Base-by-base conservation (phyloP, 1,140 invertebrate species). In the Procambarus virginalis region DNA sequence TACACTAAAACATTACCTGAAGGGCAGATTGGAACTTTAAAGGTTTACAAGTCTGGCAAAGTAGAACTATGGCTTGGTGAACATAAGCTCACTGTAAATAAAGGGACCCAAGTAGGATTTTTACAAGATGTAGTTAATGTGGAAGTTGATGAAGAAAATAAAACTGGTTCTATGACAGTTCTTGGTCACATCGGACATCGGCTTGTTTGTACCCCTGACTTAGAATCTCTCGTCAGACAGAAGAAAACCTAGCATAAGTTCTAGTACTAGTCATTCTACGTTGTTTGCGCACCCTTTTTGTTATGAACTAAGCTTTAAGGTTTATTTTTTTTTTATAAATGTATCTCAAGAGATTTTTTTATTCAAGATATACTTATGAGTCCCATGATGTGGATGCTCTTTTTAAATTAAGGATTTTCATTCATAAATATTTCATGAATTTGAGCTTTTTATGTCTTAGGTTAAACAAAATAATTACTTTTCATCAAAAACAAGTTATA, bases 31-130 rank as follows among this genome's bases (percentile, higher is more conserved):
- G 88, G 81, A 10, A 90, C 45, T 12, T 20, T 84, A 20, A 90
- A 84, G 64, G 55, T 90, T 45, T 90, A 84, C 68, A 84, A 90
- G 55, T 90, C 88, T 34, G 88, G 88, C 58, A 84, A 79, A 60
- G 75, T 64, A n/a, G 88, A 90, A 78, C 12, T 90, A 12, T 90
- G 88, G 88, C 55, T 90, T 48, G 88, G 88, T 2, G 76, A 84
- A n/a, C 88, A 90, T 58, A 90, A 84, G 17, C 82, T 90, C 20
- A 46, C 75, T 55, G 82, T 90, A 3, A 90, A 34, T n/a, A 90
- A 90, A 84, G 88, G 88, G 0, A 90, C 88, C 12, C 88, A 90
- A 77, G 88, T 90, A 8, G 88, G 88, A 22, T 90, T 90, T 58
- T 73, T 90, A 55, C 88, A 90, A 75, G 88, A 90, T 70, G 88